Percentiles rank a stretch among this genome's conserved stretches.
Evolutionary conservation across 2,888 invertebrate genomes (phyloP).

Genomic region (Ferrisia virgata): DNA sequence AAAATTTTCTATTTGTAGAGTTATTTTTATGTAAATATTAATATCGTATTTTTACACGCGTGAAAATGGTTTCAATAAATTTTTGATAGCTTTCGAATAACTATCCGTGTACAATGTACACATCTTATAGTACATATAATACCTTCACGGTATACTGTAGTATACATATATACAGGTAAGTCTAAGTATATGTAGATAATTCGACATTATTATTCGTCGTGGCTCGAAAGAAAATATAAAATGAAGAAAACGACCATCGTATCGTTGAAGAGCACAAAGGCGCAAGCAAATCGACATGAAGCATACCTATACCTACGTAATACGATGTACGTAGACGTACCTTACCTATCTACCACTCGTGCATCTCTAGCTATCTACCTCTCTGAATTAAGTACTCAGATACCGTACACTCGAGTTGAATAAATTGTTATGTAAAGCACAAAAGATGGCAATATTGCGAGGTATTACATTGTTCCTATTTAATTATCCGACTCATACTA

Average conservation of each 20-base stretch:
- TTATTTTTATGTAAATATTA: no score
- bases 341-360: background rate
- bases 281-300: background rate
- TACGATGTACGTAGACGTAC: no score
- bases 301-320: no score
- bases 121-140: no score
- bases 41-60: no score
- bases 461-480: background rate
- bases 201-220: background rate
- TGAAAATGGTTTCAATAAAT: no score
- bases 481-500: background rate
- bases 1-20: no score
- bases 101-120: no score
- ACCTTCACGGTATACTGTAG: no score
- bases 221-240: background rate
- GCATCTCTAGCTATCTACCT: background rate
- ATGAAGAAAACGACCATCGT: background rate
- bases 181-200: background rate
- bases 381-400: background rate
- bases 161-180: no score
- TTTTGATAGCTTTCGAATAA: no score
- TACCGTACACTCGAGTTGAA: constrained; percentile 1
- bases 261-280: background rate
- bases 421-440: background rate
- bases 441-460: background rate